Evolutionary conservation across 2,888 invertebrate species (phyloP).

Genomic region (Steinernema carpocapsae): DNA sequence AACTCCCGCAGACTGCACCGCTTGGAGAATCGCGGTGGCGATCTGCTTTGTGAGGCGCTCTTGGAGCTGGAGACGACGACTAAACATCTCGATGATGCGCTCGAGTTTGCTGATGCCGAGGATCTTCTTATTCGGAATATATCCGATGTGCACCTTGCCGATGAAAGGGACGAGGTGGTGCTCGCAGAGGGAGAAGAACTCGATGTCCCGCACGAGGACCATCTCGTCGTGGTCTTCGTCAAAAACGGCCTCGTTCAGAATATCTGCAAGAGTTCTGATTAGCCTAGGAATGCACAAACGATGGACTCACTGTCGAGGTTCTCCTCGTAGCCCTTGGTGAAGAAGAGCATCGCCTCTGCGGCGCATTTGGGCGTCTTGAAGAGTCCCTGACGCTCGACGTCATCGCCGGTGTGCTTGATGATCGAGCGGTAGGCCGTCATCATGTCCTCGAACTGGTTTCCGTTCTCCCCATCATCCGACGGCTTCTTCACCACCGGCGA

Average conservation of each 20-base stretch:
- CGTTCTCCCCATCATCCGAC: slow-evolving; percentile 16
- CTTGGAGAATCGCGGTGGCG: slow-evolving; percentile 93
- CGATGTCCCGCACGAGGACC: slow-evolving; percentile 99
- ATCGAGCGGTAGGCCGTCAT: slow-evolving; percentile 58
- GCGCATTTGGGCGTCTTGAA: slow-evolving; percentile 96
- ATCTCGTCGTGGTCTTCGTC: slow-evolving; percentile 99
- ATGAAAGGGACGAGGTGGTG: slow-evolving; percentile 98
- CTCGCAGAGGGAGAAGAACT: slow-evolving; percentile 99
- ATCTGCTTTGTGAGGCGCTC: slow-evolving; percentile 97
- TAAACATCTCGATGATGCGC: slow-evolving; percentile 96
- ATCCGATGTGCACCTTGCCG: slow-evolving; percentile 97
- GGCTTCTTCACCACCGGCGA: slow-evolving; percentile 11
- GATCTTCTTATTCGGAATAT: slow-evolving; percentile 94
- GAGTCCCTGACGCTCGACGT: slow-evolving; percentile 74
- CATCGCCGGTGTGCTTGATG: slow-evolving; percentile 64
- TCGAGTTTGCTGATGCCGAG: slow-evolving; percentile 95
- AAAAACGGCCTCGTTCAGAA: slow-evolving; percentile 94
- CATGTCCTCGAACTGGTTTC: slow-evolving; percentile 53
- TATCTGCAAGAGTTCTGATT: slow-evolving; percentile 77
- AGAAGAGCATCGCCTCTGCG: slow-evolving; percentile 97
- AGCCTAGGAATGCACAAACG: not conserved
- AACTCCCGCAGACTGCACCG: slow-evolving; percentile 93
- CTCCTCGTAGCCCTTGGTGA: slow-evolving; percentile 98
- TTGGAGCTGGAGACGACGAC: slow-evolving; percentile 93
- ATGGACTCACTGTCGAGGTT: slow-evolving; percentile 81